A percentile compares a stretch with the other conserved stretches of the same genome.
Conservation (phyloP, 2,113 vertebrate genomes). For the Gambusia holbrooki region DNA sequence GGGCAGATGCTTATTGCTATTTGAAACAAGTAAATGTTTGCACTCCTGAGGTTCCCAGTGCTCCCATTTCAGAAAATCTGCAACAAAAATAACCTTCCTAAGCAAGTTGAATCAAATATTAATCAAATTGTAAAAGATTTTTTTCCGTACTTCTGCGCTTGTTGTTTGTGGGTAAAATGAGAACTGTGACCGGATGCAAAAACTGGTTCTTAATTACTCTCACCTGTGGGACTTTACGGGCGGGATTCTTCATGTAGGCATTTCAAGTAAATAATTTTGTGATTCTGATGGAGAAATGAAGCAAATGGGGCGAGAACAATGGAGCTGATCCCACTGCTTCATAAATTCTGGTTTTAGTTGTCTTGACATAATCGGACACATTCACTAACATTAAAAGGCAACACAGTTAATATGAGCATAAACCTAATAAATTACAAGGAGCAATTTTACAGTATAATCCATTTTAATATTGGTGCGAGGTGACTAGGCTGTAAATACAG, state of each 20-base stretch:
- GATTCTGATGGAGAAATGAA: not conserved
- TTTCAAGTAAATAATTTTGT: not conserved
- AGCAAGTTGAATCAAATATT: not conserved
- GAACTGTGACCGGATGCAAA: not conserved
- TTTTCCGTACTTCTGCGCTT: not conserved
- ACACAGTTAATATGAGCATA: constrained; percentile 80
- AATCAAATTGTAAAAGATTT: not conserved
- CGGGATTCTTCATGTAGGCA: not conserved
- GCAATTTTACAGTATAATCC: constrained; percentile 84
- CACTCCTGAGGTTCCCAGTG: too few relatives aligned
- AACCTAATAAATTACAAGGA: constrained; percentile 78
- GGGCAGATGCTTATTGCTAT: too few relatives aligned
- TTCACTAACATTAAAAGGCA: constrained; percentile 74
- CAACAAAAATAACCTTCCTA: too few relatives aligned
- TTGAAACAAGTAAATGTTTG: too few relatives aligned
- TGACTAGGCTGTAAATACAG: constrained; percentile 75
- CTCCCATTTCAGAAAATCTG: too few relatives aligned
- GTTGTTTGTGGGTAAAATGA: not conserved
- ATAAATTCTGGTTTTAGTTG: constrained; percentile 1
- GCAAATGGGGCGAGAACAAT: not conserved
- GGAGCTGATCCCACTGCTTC: not conserved
- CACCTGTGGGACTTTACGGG: not conserved
- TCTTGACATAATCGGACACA: constrained; percentile 9
- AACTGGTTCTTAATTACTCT: not conserved
- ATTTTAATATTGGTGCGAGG: constrained; percentile 74